Evolutionary conservation across 2,888 invertebrate species (phyloP).

Genomic region (Aelia acuminata): DNA sequence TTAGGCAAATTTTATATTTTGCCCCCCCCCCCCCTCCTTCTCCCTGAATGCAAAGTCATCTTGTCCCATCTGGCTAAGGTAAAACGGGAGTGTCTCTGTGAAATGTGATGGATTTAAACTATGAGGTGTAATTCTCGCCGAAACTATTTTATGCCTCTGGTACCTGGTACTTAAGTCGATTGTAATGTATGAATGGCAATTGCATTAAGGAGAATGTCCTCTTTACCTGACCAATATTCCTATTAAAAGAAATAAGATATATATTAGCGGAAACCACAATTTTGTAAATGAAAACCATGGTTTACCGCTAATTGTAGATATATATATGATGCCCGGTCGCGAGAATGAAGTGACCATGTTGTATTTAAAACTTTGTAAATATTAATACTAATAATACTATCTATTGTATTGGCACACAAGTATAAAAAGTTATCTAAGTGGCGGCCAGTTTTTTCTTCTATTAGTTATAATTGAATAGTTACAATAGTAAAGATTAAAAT

Average conservation of each 20-base stretch:
- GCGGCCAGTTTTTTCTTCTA: constrained; percentile 65
- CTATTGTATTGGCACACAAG: constrained; percentile 62
- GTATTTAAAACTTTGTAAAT: constrained; percentile 65
- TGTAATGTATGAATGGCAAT: constrained; percentile 20
- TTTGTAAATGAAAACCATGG: constrained; percentile 60
- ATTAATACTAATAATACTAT: constrained; percentile 62
- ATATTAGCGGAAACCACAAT: constrained; percentile 61
- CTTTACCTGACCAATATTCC: constrained; percentile 60
- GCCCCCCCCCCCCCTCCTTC: constrained; percentile 38
- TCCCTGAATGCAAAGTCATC: not conserved
- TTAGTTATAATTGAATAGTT: constrained; percentile 65
- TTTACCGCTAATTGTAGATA: constrained; percentile 63
- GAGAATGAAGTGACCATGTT: constrained; percentile 60
- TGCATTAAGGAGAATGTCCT: constrained; percentile 18
- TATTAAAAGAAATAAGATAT: constrained; percentile 56
- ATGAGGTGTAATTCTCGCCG: constrained; percentile 59
- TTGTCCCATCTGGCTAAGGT: constrained; percentile 51
- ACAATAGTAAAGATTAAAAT: constrained; percentile 65
- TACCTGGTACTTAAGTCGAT: not conserved
- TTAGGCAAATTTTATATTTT: constrained; percentile 53
- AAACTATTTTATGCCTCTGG: constrained; percentile 50
- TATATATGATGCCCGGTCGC: constrained; percentile 59
- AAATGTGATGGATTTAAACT: not conserved
- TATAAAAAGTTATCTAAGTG: constrained; percentile 64
- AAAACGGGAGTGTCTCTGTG: constrained; percentile 49